Evolutionary conservation across 2,888 invertebrate species (phyloP), one percentile per base, ranked within the genome.

Genomic region (Ypsolopha sequella): DNA sequence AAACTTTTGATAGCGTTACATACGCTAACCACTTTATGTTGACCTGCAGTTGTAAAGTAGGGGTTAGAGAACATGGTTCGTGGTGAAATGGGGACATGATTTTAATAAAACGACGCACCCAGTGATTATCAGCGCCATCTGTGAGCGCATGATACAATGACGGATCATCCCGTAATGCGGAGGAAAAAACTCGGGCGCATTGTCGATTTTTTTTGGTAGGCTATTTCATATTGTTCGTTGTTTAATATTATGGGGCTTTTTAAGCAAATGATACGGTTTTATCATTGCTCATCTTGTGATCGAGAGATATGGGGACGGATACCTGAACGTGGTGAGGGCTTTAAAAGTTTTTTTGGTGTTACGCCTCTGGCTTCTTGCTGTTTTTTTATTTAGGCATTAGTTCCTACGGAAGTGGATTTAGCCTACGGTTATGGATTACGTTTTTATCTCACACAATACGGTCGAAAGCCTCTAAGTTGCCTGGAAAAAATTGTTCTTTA

Each of bases 181-280:
- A 65, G 64, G 65, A 76, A 82, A 84, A 82, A 82, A 76, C 60
- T 36, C 13, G 54, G n/a, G 53, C 54, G 52, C 52, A 54, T 77
- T 80, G 73, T 78, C 52, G 53, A 57, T 54, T 70, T 81, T n/a
- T 80, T 82, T 80, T 80, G 65, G 63, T 59, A 24, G 24, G 48
- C 65, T 67, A 70, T 72, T 73, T 73, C 73, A 68, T 71, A 79
- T 85, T 85, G 82, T 84, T 73, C 65, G 65, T 70, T 80, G 76
- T 75, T 75, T 79, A 78, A 82, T 82, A 80, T 82, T 74, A 78
- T 80, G 74, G 80, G 77, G 77, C 77, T 80, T 81, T 85, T 85
- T 84, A 82, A 77, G 82, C 84, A 81, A 86, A 84, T 86, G 85
- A 85, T 81, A 85, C 73, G 78, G 75, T 76, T 75, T 80, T 84